These are phyloP conservation scores for Verasper variegatus DNA, from an alignment of 2,113 vertebrate species.

Conservation along the genomic window DNA sequence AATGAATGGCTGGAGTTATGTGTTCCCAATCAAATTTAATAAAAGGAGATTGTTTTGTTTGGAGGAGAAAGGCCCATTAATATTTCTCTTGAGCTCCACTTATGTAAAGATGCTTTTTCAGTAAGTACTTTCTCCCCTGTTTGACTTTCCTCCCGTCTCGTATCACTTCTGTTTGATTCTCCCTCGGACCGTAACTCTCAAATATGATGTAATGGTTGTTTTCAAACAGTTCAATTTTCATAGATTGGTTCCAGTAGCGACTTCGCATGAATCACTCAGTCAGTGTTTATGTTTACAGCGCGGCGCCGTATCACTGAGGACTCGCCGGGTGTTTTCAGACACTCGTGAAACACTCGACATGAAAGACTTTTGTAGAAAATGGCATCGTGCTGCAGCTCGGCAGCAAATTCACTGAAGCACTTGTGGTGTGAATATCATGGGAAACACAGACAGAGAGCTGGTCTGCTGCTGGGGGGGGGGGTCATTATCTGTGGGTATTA, in stretches of 20 bases:
- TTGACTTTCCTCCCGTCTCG: too few species aligned
- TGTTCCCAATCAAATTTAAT: conserved; percentile 1
- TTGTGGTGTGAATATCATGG: too few species aligned
- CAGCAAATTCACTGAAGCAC: not conserved
- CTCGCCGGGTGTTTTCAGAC: conserved; percentile 38
- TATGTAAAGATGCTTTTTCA: too few species aligned
- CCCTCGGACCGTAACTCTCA: too few species aligned
- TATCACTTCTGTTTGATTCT: not conserved
- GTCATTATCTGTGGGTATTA: too few species aligned
- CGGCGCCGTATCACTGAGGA: conserved; percentile 2
- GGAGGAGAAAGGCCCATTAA: not conserved
- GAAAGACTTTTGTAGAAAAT: conserved; percentile 18
- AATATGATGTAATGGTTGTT: too few species aligned
- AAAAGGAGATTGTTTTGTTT: not conserved
- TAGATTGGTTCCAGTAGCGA: not conserved
- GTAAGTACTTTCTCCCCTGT: too few species aligned
- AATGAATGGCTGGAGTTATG: not conserved
- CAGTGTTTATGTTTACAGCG: conserved; percentile 29
- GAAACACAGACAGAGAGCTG: too few species aligned
- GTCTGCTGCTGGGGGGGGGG: too few species aligned
- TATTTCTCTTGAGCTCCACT: not conserved
- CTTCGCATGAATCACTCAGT: conserved; percentile 30
- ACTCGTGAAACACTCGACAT: conserved; percentile 12
- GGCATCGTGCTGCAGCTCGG: too few species aligned
- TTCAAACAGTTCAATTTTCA: not conserved